Evolutionary conservation across 53 echinoderm and acorn worm species (phyloP), one percentile per base, ranked within the genome.

Genomic region (Temnopleurus reevesii): DNA sequence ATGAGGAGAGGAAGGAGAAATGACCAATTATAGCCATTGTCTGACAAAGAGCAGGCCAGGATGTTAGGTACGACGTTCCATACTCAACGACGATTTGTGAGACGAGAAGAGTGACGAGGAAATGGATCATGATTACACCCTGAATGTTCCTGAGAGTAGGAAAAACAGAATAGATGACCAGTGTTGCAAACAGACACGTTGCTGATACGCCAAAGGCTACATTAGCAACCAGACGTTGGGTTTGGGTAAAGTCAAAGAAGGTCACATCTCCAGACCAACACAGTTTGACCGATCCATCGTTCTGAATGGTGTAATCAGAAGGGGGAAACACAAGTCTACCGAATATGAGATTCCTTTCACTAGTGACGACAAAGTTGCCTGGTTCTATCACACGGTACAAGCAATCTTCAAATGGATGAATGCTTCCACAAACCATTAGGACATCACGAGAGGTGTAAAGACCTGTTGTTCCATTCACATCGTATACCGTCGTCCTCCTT

Each of bases 81-180:
- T 86, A 91, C 43, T 91, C 82, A 5, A 86, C 28, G 2, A 86
- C 29, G 18, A 91, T 10, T 21, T 86, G 91, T 5, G 86, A 63
- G 5, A 76, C 6, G 4, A 77, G 38, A 29, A 91, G 55, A 23
- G 60, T 66, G 26, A 41, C 17, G 58, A 76, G 53, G 43, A 91
- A 91, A 38, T 77, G 76, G 77, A 91, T 86, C 60, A 91, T 55
- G 56, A 61, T 86, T 19, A 91, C 6, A 13, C 91, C 91, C n/a
- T 86, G 86, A 53, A 77, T 77, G 23, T 86, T 91, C n/a, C 86
- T 76, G 41, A 91, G 61, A 34, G 61, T 27, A 46, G 86, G 33
- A 60, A 91, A 77, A 0, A 33, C 34, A 46, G 26, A 91, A 26
- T 91, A 91, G 6, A 86, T 79, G 8, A 86, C 18, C 8, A 91